A percentile compares a stretch with the other conserved stretches of the same genome.
Evolutionary conservation across 2,113 vertebrate genomes (phyloP).

Genomic region (Nycticryphes semicollaris): DNA sequence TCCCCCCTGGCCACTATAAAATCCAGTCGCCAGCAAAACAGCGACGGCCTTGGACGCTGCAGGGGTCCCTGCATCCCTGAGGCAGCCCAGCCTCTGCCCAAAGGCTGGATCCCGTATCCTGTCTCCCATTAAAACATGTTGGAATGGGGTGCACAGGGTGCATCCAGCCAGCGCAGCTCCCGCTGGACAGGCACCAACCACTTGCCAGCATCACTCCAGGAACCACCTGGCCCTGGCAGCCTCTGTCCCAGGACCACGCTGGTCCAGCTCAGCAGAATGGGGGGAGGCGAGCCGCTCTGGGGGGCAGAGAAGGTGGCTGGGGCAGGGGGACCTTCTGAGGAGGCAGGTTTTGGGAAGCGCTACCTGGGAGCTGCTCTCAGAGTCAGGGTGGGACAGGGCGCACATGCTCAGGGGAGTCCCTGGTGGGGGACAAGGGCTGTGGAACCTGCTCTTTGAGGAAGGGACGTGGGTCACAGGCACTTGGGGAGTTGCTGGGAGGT

Average conservation of each 20-base stretch:
- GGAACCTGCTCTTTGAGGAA: conserved; percentile 16
- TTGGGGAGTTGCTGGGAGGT: conserved; percentile 15
- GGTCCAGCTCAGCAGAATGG: not conserved
- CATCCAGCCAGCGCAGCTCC: not conserved
- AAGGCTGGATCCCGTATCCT: conserved; percentile 20
- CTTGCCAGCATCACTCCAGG: not conserved
- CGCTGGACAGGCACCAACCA: not conserved
- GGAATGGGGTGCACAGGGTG: fast-evolving
- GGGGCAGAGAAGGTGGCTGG: not conserved
- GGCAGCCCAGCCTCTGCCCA: conserved; percentile 36
- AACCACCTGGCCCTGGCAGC: not conserved
- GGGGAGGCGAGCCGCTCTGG: not conserved
- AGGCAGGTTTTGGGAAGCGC: not conserved
- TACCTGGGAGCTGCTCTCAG: not conserved
- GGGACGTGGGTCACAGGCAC: conserved; percentile 36
- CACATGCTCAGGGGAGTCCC: conserved; percentile 37
- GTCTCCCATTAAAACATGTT: not conserved
- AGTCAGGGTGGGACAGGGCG: not conserved
- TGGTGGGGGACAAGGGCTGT: not conserved
- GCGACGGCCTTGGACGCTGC: conserved; percentile 16
- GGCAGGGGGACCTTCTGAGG: not conserved
- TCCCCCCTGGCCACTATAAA: not conserved
- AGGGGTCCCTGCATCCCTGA: conserved; percentile 46
- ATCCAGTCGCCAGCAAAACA: conserved; percentile 57
- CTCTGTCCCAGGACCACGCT: not conserved